Evolutionary conservation across 2,888 invertebrate species (phyloP), one percentile per base, ranked within the genome.

Genomic region (Synergus itoensis): DNA sequence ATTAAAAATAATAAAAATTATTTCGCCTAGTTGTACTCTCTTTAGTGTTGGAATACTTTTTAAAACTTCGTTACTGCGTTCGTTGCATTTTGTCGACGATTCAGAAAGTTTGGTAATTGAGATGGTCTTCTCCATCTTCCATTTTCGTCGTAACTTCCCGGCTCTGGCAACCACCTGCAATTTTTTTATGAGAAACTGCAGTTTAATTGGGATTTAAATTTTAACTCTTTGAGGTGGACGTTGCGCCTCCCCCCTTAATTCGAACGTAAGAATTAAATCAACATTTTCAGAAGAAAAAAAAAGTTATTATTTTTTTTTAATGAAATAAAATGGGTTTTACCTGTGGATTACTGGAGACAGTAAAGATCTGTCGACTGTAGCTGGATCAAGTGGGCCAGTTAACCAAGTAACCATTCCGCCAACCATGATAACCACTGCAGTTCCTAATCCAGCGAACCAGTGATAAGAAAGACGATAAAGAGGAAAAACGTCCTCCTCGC

Each of bases 391-490:
- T 60, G 93, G 93, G 48, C 94, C 94, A 0, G 94, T 94, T 18
- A 94, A 82, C 85, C 94, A 94, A 81, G 95, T 95, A 45, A 95
- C 95, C 18, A 95, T 86, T 2, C 94, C 93, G 0, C 97, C 97
- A 0, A 97, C 95, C 0, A 94, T 79, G 28, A 97, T 88, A 0
- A 96, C 96, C 0, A 95, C 94, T 0, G 94, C 76, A 0, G 96
- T 93, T 0, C 97, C 97, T 76, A 96, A 93, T 0, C 96, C 95
- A 60, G 96, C 95, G 80, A 97, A 95, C 97, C 97, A 97, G 90
- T 96, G 95, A 91, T 96, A 97, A 0, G 97, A 97, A 65, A 97
- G 88, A 12, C 96, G 95, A 92, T 96, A 97, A 16, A 97, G 90
- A 0, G 96, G 96, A 90, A 96, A 97, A 69, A 96, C 93, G 76